phyloP scores from a whole-genome alignment of 2,888 invertebrate species.

The Orgyia antiqua region DNA sequence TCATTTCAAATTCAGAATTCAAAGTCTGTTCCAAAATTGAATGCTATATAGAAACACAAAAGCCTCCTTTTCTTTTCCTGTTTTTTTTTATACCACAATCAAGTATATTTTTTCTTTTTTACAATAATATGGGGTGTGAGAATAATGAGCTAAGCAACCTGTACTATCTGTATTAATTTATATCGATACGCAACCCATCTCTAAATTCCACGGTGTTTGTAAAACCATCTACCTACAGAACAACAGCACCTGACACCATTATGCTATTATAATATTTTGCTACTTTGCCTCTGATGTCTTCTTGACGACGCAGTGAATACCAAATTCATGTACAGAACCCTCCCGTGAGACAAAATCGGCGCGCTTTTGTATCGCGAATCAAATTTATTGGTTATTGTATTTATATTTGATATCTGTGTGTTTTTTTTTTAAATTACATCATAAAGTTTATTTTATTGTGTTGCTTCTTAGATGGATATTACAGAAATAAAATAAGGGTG shows the following conservation, averaged over 20 bases:
- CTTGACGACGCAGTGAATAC: constrained; percentile 76
- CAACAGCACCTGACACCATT: constrained; percentile 74
- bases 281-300: constrained; percentile 69
- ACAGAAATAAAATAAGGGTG: too few species aligned
- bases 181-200: constrained; percentile 22
- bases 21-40: too few species aligned
- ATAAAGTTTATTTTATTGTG: constrained; percentile 41
- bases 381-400: constrained; percentile 65
- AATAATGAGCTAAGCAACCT: too few species aligned
- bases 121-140: neutral
- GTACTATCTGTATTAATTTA: too few species aligned
- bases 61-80: too few species aligned
- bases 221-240: constrained; percentile 40
- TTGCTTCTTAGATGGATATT: constrained; percentile 16
- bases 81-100: too few species aligned
- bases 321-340: constrained; percentile 47
- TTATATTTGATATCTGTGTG: constrained; percentile 46
- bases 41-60: too few species aligned
- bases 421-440: constrained; percentile 34
- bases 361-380: constrained; percentile 41
- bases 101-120: neutral
- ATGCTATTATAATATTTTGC: constrained; percentile 77
- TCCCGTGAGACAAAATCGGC: constrained; percentile 31
- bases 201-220: constrained; percentile 24
- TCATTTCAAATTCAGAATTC: too few species aligned